Evolutionary conservation across 2,113 vertebrate genomes (phyloP), one percentile per base, ranked within the genome.

Genomic region (Ageneiosus marmoratus): DNA sequence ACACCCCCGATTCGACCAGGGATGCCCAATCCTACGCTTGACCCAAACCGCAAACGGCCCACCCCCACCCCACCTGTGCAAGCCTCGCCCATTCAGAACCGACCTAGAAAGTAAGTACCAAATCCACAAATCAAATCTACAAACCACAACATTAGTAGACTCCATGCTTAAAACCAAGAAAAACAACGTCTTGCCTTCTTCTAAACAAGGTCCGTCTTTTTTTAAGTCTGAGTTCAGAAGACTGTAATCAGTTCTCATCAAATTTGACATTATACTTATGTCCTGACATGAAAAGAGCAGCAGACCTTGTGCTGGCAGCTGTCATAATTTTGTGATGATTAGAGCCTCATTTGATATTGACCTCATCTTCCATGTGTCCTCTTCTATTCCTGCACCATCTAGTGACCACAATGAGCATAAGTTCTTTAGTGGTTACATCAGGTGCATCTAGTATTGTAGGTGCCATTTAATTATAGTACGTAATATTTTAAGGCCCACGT

Each of bases 1-100:
- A 95, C 93, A 83, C 92, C 95, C 77, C 94, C 95, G 0, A 94
- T 95, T 81, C 93, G 96, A 76, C 94, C 95, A 1, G 96, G 96
- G 75, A 92, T 96, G 89, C 95, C 95, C 65, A 95, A 93, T 87
- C 85, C 94, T 0, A 92, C 92, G 85, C 93, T 96, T 94, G 96
- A 97, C 87, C 93, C 93, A 12, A 93, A 93, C 55, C 91, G 96
- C 69, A 97, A 97, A 86, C 92, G 96, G 44, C 90, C 96, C 5
- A 94, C 94, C 29, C 91, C 95, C 0, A 93, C 95, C 81, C 95
- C 95, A 85, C 93, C 94, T 41, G 94, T 93, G 46, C 94, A 94
- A 32, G 93, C 92, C 88, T 89, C 92, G 81, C 37, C 87, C 4
- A 89, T 93, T 29, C 95, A 94, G 89, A 94, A 86, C 89, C 90